Conservation (phyloP, 2,113 vertebrate species). For the Pedetes capensis region DNA sequence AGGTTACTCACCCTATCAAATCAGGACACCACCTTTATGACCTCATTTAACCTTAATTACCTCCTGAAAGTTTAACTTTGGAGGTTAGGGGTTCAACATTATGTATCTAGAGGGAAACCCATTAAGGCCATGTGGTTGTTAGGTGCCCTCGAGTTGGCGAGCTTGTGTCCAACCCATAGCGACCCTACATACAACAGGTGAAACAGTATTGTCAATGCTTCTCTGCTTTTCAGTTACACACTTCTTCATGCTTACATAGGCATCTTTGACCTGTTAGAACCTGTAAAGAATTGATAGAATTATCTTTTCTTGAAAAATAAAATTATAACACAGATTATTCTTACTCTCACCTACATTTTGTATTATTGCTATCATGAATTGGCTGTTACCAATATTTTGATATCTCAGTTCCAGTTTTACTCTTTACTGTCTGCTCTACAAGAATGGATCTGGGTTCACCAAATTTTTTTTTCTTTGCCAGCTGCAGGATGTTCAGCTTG, state of each 20-base stretch:
- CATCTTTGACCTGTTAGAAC: not conserved
- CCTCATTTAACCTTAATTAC: too few species aligned
- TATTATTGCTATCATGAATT: not conserved
- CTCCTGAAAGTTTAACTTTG: too few species aligned
- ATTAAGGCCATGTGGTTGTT: not conserved
- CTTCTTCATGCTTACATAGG: not conserved
- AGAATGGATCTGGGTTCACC: too few species aligned
- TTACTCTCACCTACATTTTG: not conserved
- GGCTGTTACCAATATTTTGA: not conserved
- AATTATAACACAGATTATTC: not conserved
- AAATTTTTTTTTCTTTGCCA: too few species aligned
- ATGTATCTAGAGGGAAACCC: not conserved
- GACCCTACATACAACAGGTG: too few species aligned
- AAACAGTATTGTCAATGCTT: too few species aligned
- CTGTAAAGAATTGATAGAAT: not conserved
- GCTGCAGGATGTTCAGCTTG: too few species aligned
- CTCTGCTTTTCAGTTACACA: not conserved
- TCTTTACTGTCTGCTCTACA: too few species aligned
- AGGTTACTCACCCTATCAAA: not conserved
- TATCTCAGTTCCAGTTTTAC: too few species aligned
- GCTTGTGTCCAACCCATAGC: too few species aligned
- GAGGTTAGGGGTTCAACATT: not conserved
- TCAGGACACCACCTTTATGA: not conserved
- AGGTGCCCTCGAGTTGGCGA: too few species aligned
- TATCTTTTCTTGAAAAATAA: not conserved